Percentiles rank a stretch among this genome's conserved stretches.
Conservation (phyloP, 2,888 invertebrate genomes). For the Leucophenga montana region DNA sequence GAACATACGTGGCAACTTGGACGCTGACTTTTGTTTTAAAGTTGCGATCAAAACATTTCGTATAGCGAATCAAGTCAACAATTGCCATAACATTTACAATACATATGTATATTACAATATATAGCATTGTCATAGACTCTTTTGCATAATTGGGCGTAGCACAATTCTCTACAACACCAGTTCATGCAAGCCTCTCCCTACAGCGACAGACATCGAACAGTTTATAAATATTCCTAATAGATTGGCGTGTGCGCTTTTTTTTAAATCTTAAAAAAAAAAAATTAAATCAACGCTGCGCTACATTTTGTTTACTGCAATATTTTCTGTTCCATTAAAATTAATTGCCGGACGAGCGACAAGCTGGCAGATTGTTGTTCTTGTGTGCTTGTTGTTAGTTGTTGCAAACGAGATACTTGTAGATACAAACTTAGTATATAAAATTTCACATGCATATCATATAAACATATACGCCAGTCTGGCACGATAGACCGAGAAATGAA, state of each 20-base stretch:
- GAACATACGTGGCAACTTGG: not conserved
- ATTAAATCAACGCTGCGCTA: conserved; percentile 29
- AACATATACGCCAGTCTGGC: not conserved
- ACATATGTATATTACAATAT: no score
- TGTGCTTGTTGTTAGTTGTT: conserved; percentile 8
- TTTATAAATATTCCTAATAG: conserved; percentile 18
- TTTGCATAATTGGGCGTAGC: conserved; percentile 53
- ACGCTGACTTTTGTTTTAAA: conserved; percentile 3
- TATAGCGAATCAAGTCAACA: not conserved
- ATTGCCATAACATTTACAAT: conserved; percentile 22
- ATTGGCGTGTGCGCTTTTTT: conserved; percentile 30
- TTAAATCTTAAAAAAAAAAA: conserved; percentile 23
- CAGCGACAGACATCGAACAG: not conserved
- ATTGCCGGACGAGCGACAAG: conserved; percentile 45
- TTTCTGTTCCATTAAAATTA: conserved; percentile 49
- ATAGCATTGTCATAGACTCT: conserved; percentile 33
- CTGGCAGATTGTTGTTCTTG: conserved; percentile 2
- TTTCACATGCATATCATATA: conserved; percentile 47
- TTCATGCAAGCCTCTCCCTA: no score
- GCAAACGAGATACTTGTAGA: not conserved
- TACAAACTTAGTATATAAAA: conserved; percentile 21
- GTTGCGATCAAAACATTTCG: not conserved
- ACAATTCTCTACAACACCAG: no score
- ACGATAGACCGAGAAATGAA: conserved; percentile 31
- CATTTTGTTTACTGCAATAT: conserved; percentile 46